Base-by-base conservation (phyloP, 2,797 vertebrate species). In the Psittacula derbiana region DNA sequence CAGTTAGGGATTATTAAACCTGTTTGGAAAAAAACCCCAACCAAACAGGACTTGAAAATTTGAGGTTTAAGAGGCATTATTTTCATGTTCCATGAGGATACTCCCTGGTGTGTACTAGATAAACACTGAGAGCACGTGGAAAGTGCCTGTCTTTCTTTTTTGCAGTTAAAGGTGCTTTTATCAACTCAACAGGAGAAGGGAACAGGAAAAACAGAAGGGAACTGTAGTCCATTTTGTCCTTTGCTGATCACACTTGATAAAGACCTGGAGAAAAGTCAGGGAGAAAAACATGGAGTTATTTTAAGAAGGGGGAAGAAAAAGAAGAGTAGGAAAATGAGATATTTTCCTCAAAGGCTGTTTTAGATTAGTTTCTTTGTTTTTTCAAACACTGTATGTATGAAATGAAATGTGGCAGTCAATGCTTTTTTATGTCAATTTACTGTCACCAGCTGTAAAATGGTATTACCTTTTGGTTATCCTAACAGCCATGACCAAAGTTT, bases 381-480 rank as follows among this genome's bases (percentile, higher is more conserved):
- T 36, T 0, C 17, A 23, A 50, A 16, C 4, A 1, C 24, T 3
- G 4, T 2, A 1, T 4, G 43, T 16, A 1, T 28, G 61, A 78
- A 19, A 9, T 13, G 19, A 16, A 25, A 53, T 0, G 33, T 41
- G 41, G 67, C 80, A 60, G 70, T 66, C 4, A 0, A 11, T 83
- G 86, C 90, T 94, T 0, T 80, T 49, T 58, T n/a, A 1, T 80
- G 92, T 94, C 36, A 2, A 12, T 70, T 6, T 3, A 0, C 80
- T 92, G 70, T 92, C 61, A 33, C 41, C 49, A 46, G 3, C 82
- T 93, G 76, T 70, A 13, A 79, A 50, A 28, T 6, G 55, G 43
- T 73, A 23, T 41, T 75, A 18, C 60, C 58, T 90, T 52, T 30
- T 69, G 73, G 90, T 92, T 92, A 8, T 44, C n/a, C 70, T 88